A percentile compares a stretch with the other conserved stretches of the same genome.
Evolutionary conservation across 2,888 invertebrate species (phyloP).

Genomic region (Synanthedon formicaeformis): DNA sequence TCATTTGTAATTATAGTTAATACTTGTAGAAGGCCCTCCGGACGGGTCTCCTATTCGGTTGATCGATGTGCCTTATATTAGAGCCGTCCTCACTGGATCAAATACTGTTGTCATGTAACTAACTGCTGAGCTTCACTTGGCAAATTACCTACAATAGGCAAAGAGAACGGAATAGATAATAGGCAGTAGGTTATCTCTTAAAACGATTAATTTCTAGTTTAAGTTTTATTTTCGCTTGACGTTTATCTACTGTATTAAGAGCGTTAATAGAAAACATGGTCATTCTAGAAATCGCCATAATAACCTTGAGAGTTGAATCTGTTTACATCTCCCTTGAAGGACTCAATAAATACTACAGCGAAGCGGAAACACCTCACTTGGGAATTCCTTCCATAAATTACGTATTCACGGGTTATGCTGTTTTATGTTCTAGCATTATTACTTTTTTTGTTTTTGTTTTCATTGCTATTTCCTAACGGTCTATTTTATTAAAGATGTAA

Average conservation of each 20-base stretch:
- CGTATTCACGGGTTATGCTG: background rate
- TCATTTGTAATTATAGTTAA: background rate
- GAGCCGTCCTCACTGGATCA: slow-evolving; percentile 28
- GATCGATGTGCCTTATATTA: slow-evolving; percentile 30
- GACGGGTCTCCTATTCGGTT: slow-evolving; percentile 10
- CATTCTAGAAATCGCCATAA: no score
- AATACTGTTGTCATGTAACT: slow-evolving; percentile 4
- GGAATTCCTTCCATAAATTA: no score
- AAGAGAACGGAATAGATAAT: background rate
- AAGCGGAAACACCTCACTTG: no score
- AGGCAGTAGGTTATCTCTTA: no score
- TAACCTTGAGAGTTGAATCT: no score
- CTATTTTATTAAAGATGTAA: no score
- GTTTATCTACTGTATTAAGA: no score
- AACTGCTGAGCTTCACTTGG: background rate
- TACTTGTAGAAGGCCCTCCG: background rate
- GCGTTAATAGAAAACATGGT: no score
- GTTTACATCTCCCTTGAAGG: no score
- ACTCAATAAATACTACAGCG: no score
- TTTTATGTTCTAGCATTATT: background rate
- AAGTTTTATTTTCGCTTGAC: no score
- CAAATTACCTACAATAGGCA: background rate
- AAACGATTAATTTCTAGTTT: no score
- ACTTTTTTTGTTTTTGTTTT: background rate
- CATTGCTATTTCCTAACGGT: background rate